Percentiles rank a stretch among this genome's conserved stretches.
These are phyloP conservation scores for Cnemophilus loriae DNA, from an alignment of 2,113 vertebrate species.

Conservation along the genomic window DNA sequence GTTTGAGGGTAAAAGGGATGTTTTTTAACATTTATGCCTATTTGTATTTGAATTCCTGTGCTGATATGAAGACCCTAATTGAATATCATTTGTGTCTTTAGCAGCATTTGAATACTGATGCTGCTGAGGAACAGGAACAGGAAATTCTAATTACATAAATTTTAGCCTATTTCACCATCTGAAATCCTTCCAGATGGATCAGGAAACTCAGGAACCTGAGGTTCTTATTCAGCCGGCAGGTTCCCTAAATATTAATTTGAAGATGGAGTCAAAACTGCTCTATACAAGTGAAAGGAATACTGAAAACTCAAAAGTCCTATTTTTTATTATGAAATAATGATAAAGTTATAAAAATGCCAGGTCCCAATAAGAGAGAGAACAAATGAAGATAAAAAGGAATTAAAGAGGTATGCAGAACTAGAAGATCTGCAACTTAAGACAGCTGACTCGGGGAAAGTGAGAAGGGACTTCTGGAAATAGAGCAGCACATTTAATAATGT, in stretches of 20 bases:
- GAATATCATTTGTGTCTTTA: background rate
- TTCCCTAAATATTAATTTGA: background rate
- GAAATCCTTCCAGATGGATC: background rate
- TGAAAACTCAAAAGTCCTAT: background rate
- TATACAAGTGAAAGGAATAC: background rate
- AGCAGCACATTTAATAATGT: background rate
- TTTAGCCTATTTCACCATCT: background rate
- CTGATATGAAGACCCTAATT: background rate
- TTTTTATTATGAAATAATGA: background rate
- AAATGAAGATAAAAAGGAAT: background rate
- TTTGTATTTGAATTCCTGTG: background rate
- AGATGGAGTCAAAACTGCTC: background rate
- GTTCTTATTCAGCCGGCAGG: background rate
- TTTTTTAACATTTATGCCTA: background rate
- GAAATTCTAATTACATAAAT: background rate
- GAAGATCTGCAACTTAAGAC: background rate
- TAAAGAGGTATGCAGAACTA: background rate
- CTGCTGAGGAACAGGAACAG: background rate
- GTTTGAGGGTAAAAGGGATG: background rate
- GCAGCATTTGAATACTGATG: background rate
- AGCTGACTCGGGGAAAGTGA: background rate
- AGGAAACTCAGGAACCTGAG: background rate
- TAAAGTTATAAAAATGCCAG: background rate
- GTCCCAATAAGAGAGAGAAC: background rate
- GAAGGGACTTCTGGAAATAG: background rate